Evolutionary conservation across 35 echinoderm and acorn worm genomes (phyloP), one percentile per base, ranked within the genome.

Genomic region (Nesometra sesokonis): DNA sequence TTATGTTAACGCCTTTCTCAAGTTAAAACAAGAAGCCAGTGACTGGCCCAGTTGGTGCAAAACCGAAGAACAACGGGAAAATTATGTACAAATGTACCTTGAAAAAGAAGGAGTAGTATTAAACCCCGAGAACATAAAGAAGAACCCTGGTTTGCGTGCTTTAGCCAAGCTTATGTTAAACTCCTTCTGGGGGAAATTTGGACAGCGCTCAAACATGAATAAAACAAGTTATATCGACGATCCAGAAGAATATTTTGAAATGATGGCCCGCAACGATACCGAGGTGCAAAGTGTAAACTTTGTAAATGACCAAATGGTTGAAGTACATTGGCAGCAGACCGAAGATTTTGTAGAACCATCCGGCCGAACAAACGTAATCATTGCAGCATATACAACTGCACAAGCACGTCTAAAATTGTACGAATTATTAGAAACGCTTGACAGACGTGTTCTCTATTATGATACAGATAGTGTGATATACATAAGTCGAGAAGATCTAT

Each of bases 391-490:
- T n/a, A n/a, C n/a, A n/a, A n/a, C n/a, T n/a, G n/a, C n/a, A n/a
- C n/a, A n/a, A n/a, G n/a, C n/a, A n/a, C n/a, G n/a, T n/a, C n/a
- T n/a, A n/a, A n/a, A n/a, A n/a, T n/a, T n/a, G n/a, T n/a, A n/a
- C n/a, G 84, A 84, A 32, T 31, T 92, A 3, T 21, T 88, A 21
- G 91, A 97, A 76, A 37, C 76, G 29, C 57, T 95, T 30, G 38
- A 85, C 7, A 85, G 88, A 27, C 33, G 38, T 5, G 78, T 90
- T 0, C 33, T 97, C 21, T 93, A 97, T 46, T 85, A 87, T 77
- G 94, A 97, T 79, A 93, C 90, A 3, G 93, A 96, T 9, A 87
- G n/a, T n/a, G n/a, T n/a, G n/a, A n/a, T n/a, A n/a, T n/a, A n/a
- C n/a, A n/a, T n/a, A n/a, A n/a, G 86, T 47, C 37, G 43, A 84